Percentiles rank a stretch among this genome's conserved stretches.
These are phyloP conservation scores for Acrossocheilus wenchowensis DNA, from an alignment of 2,797 vertebrate species.

Conservation along the genomic window DNA sequence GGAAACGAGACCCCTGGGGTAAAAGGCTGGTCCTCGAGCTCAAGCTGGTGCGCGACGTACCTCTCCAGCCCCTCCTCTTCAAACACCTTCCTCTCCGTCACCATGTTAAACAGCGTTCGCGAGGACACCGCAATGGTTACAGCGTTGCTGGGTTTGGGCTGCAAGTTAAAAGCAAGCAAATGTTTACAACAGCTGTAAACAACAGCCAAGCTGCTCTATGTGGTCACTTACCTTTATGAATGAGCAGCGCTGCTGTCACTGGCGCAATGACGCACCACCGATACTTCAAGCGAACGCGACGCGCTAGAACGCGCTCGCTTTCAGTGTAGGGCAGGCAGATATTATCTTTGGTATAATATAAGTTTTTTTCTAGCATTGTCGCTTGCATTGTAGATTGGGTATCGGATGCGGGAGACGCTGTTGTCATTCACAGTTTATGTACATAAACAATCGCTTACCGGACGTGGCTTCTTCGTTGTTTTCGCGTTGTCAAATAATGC, in stretches of 20 bases:
- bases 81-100: constrained; percentile 84
- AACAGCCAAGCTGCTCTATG: background rate
- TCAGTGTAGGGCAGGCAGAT: background rate
- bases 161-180: constrained; percentile 1
- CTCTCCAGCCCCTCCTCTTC: constrained; percentile 88
- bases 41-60: constrained; percentile 86
- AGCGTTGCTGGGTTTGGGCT: constrained; percentile 90
- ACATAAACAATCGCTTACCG: constrained; percentile 68
- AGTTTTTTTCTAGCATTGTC: background rate
- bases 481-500: constrained; percentile 67
- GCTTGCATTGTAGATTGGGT: background rate
- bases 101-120: constrained; percentile 90
- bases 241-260: background rate
- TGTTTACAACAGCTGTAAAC: constrained; percentile 5
- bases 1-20: constrained; percentile 87
- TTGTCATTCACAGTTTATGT: background rate
- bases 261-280: background rate
- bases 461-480: constrained; percentile 69
- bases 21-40: constrained; percentile 85
- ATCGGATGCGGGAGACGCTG: background rate
- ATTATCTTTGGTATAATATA: background rate
- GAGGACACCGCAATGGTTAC: constrained; percentile 94
- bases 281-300: background rate
- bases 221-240: background rate
- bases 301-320: background rate